Base-by-base conservation (phyloP, 2,888 invertebrate species). In the Odontocolon sp. region DNA sequence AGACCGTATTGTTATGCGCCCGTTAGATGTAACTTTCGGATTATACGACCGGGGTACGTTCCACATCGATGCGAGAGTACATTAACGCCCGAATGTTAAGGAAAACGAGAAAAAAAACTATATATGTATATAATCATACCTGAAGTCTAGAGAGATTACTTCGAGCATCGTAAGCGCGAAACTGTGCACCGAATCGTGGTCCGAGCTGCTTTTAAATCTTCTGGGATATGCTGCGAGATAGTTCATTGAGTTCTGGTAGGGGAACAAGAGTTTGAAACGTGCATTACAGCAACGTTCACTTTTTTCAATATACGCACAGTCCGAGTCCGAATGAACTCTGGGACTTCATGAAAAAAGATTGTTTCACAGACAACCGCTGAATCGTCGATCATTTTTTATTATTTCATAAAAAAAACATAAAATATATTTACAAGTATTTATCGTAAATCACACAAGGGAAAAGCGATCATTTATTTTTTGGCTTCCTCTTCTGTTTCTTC, bases 151-250 rank as follows among this genome's bases (percentile, higher is more conserved):
- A 76, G 85, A 79, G 77, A 85, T 80, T 69, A 76, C 67, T 79
- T 79, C 61, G 73, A 80, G 57, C 78, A 82, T 83, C 71, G 80
- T 81, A 31, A 80, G 79, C 76, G 74, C 52, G 61, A 54, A 75
- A 86, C 87, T 86, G 85, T 61, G 68, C 14, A 38, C 54, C 63
- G 78, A 66, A 61, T 75, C 61, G 71, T 61, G 47, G 21, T 21
- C 50, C 47, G 57, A 59, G 77, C 80, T 54, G 78, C 84, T 84
- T 86, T 86, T 86, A 86, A 86, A 82, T 81, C 72, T 79, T 67
- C 61, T 40, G 59, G 69, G 45, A 66, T 50, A 78, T 42, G 18
- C 50, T 9, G 59, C 33, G 28, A 45, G 16, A 26, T 18, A 66
- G 36, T 26, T 11, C 28, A 36, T 14, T 38, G 23, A n/a, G n/a